Evolutionary conservation across 2,888 invertebrate species (phyloP).

Genomic region (Dusona sp.): DNA sequence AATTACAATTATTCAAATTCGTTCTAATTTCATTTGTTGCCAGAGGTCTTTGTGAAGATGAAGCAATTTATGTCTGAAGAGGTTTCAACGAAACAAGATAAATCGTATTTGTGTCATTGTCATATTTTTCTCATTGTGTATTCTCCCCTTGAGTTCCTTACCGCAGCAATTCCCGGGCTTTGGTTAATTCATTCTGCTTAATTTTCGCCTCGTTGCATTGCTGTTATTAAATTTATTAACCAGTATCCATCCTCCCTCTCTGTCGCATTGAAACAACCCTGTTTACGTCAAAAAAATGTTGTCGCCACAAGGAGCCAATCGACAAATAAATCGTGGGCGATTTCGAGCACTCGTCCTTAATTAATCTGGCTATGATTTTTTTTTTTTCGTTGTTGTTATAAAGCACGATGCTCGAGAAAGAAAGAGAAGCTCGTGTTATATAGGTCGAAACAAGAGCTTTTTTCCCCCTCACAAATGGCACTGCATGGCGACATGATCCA

Average conservation of each 20-base stretch:
- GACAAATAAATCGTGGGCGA: not conserved
- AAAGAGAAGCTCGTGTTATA: conserved; percentile 5
- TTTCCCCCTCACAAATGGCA: not conserved
- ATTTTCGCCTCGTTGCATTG: conserved; percentile 18
- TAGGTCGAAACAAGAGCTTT: conserved; percentile 26
- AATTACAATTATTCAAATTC: not conserved
- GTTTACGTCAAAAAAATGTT: not conserved
- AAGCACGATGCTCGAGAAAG: not conserved
- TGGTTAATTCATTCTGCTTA: conserved; percentile 12
- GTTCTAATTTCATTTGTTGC: not conserved
- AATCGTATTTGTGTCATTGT: conserved; percentile 14
- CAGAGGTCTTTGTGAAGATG: not conserved
- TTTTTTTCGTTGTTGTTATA: not conserved
- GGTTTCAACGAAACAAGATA: not conserved
- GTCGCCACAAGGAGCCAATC: not conserved
- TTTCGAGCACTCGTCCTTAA: conserved; percentile 4
- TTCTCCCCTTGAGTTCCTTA: not conserved
- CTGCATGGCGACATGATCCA: conserved; percentile 4
- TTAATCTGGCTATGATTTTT: conserved; percentile 35
- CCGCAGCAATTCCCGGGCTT: not conserved
- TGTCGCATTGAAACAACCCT: not conserved
- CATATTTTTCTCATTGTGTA: not conserved
- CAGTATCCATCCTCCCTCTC: not conserved
- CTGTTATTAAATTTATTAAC: conserved; percentile 24
- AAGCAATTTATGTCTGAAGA: not conserved